phyloP scores from a whole-genome alignment of 2,888 invertebrate species.

The Bembecia ichneumoniformis region DNA sequence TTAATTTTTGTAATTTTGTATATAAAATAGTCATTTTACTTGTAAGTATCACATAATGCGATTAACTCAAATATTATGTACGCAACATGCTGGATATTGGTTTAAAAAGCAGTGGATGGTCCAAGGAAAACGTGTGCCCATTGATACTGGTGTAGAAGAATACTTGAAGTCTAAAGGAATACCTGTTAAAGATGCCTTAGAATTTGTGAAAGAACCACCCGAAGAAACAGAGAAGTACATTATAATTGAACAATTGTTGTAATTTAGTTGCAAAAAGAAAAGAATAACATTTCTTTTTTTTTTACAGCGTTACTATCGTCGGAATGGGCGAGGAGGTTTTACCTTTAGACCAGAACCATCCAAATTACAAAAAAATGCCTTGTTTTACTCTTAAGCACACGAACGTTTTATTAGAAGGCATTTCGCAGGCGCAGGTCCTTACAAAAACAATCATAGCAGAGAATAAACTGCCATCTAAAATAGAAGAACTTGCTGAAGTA shows the following conservation, averaged over 20 bases:
- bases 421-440: conserved; percentile 84
- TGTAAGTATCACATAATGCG: conserved; percentile 74
- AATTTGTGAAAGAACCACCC: conserved; percentile 64
- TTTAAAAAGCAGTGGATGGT: conserved; percentile 80
- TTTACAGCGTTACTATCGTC: conserved; percentile 50
- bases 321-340: conserved; percentile 50
- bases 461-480: conserved; percentile 72
- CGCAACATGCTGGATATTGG: conserved; percentile 81
- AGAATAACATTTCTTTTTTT: conserved; percentile 5
- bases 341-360: conserved; percentile 72
- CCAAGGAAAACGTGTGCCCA: conserved; percentile 74
- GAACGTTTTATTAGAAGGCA: conserved; percentile 79
- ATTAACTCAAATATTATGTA: conserved; percentile 71
- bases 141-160: conserved; percentile 69
- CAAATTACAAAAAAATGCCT: conserved; percentile 75
- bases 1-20: background rate
- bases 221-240: conserved; percentile 35
- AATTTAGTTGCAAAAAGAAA: background rate
- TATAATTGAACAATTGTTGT: background rate
- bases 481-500: conserved; percentile 65
- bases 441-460: conserved; percentile 81
- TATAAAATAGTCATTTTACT: background rate
- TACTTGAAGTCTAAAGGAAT: conserved; percentile 72
- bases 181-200: conserved; percentile 73
- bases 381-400: conserved; percentile 74